These are phyloP conservation scores for Lamellibrachia luymesi DNA, from an alignment of 1,140 invertebrate genomes.

Conservation along the genomic window DNA sequence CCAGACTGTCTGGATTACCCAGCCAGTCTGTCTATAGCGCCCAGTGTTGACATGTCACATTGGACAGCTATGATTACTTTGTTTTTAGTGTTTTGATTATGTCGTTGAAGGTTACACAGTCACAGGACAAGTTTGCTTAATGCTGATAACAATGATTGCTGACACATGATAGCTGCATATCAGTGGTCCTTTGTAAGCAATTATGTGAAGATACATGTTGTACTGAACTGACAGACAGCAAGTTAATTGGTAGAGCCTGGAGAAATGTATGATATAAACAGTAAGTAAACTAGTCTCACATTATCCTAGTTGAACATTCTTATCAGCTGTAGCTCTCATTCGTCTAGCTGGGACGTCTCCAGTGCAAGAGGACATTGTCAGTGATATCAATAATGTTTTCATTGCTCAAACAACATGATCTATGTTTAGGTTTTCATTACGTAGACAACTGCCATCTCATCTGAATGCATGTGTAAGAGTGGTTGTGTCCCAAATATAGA, in stretches of 20 bases:
- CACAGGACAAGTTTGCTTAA: background rate
- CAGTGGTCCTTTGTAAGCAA: background rate
- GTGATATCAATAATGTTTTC: background rate
- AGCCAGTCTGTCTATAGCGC: background rate
- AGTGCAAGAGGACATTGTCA: background rate
- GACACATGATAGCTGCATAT: background rate
- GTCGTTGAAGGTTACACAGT: background rate
- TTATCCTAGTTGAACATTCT: background rate
- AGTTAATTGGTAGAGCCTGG: background rate
- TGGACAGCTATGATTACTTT: background rate
- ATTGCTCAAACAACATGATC: background rate
- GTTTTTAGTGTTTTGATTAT: constrained; percentile 1
- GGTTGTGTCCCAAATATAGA: background rate
- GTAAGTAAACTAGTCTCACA: background rate
- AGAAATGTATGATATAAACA: background rate
- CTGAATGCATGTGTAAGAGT: background rate
- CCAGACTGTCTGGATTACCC: no score
- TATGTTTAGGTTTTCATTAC: background rate
- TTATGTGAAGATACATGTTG: background rate
- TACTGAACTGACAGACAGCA: background rate
- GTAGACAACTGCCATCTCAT: background rate
- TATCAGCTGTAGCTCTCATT: background rate
- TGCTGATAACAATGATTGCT: background rate
- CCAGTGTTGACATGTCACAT: background rate
- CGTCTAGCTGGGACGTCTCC: background rate